A percentile compares a stretch with the other conserved stretches of the same genome.
Conservation (phyloP, 2,888 invertebrate species). For the Troilus luridus region DNA sequence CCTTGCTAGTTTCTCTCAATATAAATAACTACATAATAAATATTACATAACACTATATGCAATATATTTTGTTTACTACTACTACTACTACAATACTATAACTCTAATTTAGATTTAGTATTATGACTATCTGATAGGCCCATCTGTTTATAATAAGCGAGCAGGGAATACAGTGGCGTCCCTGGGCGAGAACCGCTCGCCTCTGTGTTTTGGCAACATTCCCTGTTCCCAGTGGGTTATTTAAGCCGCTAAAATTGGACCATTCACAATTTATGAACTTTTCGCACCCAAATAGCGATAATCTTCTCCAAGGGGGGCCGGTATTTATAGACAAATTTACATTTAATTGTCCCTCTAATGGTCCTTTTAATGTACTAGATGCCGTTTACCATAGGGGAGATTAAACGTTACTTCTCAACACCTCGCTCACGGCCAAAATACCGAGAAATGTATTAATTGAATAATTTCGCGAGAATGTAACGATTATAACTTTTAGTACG, state of each 20-base stretch:
- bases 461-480: neutral
- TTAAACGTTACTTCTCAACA: neutral
- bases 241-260: constrained; percentile 28
- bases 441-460: neutral
- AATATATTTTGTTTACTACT: neutral
- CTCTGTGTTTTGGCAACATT: neutral
- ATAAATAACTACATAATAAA: too few relatives aligned
- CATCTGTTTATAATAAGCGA: neutral
- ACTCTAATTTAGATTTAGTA: neutral
- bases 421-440: neutral
- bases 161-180: neutral
- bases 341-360: constrained; percentile 19
- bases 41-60: neutral
- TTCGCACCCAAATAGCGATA: constrained; percentile 25
- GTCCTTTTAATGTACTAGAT: neutral
- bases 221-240: constrained; percentile 13
- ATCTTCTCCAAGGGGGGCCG: neutral
- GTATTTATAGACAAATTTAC: constrained; percentile 41
- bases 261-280: constrained; percentile 38
- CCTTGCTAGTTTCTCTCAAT: too few relatives aligned
- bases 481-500: neutral
- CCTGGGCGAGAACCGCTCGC: neutral
- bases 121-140: neutral
- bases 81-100: too few relatives aligned
- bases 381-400: neutral